Conservation (phyloP, 2,113 vertebrate species). For the Chinchilla lanigera region DNA sequence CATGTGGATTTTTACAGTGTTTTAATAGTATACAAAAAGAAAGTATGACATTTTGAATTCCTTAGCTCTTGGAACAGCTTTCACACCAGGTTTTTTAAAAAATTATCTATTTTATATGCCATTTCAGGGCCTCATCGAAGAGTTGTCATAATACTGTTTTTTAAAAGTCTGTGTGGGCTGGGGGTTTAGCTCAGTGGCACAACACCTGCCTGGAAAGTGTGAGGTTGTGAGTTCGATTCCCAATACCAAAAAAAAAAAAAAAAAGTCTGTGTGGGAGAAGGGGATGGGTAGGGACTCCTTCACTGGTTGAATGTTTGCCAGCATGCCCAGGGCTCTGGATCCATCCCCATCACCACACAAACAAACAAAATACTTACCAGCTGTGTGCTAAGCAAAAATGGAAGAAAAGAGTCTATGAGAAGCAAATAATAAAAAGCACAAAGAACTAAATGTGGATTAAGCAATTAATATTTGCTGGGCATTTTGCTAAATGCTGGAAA, state of each 20-base stretch:
- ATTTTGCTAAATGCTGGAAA: not conserved
- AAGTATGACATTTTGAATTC: constrained; percentile 7
- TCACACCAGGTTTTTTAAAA: not conserved
- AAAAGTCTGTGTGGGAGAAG: not conserved
- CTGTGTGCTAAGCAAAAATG: not conserved
- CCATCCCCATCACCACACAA: not conserved
- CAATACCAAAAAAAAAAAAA: no score
- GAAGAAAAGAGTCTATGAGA: not conserved
- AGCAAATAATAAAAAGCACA: not conserved
- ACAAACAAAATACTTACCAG: not conserved
- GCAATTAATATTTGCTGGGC: not conserved
- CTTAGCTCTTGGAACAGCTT: constrained; percentile 29
- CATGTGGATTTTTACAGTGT: not conserved
- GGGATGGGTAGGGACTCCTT: not conserved
- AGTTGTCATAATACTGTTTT: not conserved
- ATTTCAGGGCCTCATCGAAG: not conserved
- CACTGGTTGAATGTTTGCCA: not conserved
- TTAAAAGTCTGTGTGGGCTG: not conserved
- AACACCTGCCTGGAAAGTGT: no score
- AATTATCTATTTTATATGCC: not conserved
- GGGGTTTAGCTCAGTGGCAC: no score
- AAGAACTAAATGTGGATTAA: not conserved
- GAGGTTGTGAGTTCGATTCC: no score
- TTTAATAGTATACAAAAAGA: constrained; percentile 16
- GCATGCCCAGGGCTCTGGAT: not conserved